phyloP scores from a whole-genome alignment of 2,113 vertebrate genomes.

The Procavia capensis region DNA sequence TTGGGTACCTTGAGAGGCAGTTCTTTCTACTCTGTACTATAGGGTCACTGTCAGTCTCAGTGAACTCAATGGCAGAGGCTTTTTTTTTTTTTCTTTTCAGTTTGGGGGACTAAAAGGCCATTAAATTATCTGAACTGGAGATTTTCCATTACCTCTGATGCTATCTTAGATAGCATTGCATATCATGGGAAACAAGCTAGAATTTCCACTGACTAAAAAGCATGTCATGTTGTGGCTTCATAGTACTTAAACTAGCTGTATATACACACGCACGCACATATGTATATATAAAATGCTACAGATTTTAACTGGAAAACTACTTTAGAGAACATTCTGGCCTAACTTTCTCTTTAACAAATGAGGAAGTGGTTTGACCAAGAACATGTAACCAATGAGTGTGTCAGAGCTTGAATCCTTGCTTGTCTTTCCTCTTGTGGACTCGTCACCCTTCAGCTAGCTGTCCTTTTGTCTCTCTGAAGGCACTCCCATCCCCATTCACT shows the following conservation, averaged over 20 bases:
- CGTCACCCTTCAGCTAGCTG: constrained; percentile 4
- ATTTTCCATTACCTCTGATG: constrained; percentile 13
- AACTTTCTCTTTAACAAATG: neutral
- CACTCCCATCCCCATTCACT: neutral
- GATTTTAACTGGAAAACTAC: constrained; percentile 14
- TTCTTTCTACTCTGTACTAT: no score
- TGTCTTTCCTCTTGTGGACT: neutral
- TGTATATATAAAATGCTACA: no score
- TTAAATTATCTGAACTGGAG: constrained; percentile 32
- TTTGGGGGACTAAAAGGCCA: no score
- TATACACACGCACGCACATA: no score
- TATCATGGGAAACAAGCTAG: neutral
- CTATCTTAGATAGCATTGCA: constrained; percentile 16
- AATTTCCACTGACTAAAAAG: constrained; percentile 34
- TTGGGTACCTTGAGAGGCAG: no score
- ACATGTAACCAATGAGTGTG: neutral
- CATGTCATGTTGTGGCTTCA: neutral
- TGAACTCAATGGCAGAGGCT: no score
- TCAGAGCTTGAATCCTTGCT: neutral
- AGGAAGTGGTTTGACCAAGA: neutral
- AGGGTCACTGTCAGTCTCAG: no score
- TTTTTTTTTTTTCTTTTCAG: no score
- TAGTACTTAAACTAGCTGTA: constrained; percentile 28
- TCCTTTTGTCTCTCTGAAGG: constrained; percentile 10
- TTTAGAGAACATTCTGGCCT: constrained; percentile 22